Percentiles rank a stretch among this genome's conserved stretches.
Conservation (phyloP, 1,140 invertebrate genomes). For the Lithobius niger region DNA sequence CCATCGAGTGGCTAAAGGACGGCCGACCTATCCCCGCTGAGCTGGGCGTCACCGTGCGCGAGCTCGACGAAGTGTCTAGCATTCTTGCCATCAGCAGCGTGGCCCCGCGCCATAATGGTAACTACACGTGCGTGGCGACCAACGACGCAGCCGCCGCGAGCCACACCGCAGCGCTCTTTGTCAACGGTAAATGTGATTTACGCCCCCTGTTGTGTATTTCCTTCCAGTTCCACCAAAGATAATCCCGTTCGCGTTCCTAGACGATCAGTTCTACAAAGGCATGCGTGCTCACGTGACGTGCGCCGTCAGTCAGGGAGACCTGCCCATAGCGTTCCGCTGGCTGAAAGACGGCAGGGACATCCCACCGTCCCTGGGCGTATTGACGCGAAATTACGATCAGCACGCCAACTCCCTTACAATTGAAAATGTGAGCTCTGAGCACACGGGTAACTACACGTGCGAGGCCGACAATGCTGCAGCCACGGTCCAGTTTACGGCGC, state of each 20-base stretch:
- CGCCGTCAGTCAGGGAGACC: slow-evolving; percentile 84
- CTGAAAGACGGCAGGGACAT: slow-evolving; percentile 44
- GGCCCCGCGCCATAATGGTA: slow-evolving; percentile 36
- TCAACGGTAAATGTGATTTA: slow-evolving; percentile 34
- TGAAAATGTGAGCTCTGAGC: slow-evolving; percentile 52
- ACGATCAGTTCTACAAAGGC: slow-evolving; percentile 38
- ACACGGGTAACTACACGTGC: slow-evolving; percentile 67
- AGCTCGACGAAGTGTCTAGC: slow-evolving; percentile 35
- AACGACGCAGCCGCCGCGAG: slow-evolving; percentile 36
- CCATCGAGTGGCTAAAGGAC: slow-evolving; percentile 60
- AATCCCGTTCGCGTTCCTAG: slow-evolving; percentile 32
- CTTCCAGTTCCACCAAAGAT: slow-evolving; percentile 42
- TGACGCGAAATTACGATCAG: slow-evolving; percentile 25
- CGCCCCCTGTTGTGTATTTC: slow-evolving; percentile 28
- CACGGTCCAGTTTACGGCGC: slow-evolving; percentile 61
- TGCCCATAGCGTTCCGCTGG: slow-evolving; percentile 73
- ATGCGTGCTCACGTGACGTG: slow-evolving; percentile 56
- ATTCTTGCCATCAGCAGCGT: slow-evolving; percentile 31
- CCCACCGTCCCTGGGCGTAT: slow-evolving; percentile 24
- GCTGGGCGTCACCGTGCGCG: slow-evolving; percentile 39
- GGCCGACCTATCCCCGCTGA: slow-evolving; percentile 29
- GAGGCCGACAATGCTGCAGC: slow-evolving; percentile 61
- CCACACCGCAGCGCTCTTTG: slow-evolving; percentile 35
- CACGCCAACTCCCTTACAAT: slow-evolving; percentile 43
- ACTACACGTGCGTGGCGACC: slow-evolving; percentile 41